Evolutionary conservation across 2,888 invertebrate genomes (phyloP).

Genomic region (Andrena marginata): DNA sequence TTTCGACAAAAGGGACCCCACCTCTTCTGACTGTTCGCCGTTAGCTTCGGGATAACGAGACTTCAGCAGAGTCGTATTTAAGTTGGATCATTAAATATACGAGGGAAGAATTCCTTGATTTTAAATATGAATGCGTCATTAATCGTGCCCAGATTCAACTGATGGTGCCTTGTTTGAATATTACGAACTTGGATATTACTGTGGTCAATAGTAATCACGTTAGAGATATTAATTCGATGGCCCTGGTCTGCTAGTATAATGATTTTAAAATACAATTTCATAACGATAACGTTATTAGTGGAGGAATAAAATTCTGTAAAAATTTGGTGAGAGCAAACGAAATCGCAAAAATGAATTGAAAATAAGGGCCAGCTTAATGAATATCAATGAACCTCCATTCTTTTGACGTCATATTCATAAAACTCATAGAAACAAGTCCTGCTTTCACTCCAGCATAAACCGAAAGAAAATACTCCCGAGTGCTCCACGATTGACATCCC

Average conservation of each 20-base stretch:
- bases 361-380: no score
- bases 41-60: neutral
- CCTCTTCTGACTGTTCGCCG: neutral
- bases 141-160: neutral
- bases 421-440: neutral
- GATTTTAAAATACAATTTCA: no score
- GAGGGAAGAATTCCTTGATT: neutral
- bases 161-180: neutral
- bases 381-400: no score
- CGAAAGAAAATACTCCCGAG: neutral
- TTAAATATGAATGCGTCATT: neutral
- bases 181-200: no score
- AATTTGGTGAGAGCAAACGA: no score
- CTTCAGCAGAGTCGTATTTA: neutral
- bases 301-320: no score
- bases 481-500: neutral
- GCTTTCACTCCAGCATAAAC: neutral
- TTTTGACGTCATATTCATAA: no score
- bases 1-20: conserved; percentile 13
- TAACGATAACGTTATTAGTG: no score
- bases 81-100: neutral
- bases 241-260: no score
- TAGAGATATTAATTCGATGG: no score
- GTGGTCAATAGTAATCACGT: no score
- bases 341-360: no score